Evolutionary conservation across 2,888 invertebrate genomes (phyloP).

Genomic region (Himalopsyche tibetana): DNA sequence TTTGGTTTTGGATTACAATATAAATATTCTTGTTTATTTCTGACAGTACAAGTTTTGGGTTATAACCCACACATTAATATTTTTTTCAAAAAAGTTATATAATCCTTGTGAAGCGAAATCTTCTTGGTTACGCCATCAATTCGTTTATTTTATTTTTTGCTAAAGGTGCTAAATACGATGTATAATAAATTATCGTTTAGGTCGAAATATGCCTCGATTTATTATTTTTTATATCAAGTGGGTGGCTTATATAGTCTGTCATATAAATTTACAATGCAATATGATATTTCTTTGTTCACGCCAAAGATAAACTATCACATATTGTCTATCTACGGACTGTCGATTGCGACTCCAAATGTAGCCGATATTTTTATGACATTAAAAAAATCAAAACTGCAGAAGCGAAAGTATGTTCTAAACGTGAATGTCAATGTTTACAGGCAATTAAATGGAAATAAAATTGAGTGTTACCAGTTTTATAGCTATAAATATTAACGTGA

Average conservation of each 20-base stretch:
- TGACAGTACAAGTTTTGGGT: too few relatives aligned
- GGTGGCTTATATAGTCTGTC: conserved; percentile 14
- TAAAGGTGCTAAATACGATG: conserved; percentile 13
- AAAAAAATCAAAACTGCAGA: background rate
- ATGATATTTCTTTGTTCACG: background rate
- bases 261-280: background rate
- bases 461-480: background rate
- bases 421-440: conserved; percentile 15
- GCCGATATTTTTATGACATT: too few relatives aligned
- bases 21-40: too few relatives aligned
- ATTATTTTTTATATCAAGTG: background rate
- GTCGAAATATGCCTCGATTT: background rate
- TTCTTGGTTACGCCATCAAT: background rate
- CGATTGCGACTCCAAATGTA: background rate
- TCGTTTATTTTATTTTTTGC: background rate
- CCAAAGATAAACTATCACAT: background rate
- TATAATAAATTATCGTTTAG: conserved; percentile 28
- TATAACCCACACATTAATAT: too few relatives aligned
- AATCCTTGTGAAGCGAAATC: background rate
- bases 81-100: too few relatives aligned
- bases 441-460: conserved; percentile 14
- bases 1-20: too few relatives aligned
- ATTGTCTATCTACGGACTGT: background rate
- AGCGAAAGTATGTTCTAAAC: background rate
- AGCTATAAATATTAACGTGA: background rate